phyloP scores from a whole-genome alignment of 2,797 vertebrate genomes.

The Lithobates pipiens region DNA sequence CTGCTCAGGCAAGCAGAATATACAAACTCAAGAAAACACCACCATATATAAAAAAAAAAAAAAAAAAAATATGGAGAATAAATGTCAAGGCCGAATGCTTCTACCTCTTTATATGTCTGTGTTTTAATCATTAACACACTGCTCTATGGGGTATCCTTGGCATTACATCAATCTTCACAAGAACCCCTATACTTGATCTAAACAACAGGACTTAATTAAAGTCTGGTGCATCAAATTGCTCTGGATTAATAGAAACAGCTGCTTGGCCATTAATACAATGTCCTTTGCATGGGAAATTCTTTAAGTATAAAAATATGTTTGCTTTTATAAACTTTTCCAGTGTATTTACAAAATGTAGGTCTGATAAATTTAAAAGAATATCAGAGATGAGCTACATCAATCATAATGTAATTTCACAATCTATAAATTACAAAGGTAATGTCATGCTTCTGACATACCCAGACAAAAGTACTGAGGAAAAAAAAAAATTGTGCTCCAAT shows the following conservation, averaged over 20 bases:
- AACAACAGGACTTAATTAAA: conserved; percentile 60
- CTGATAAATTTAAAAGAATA: not conserved
- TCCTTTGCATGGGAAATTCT: conserved; percentile 32
- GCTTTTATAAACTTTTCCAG: not conserved
- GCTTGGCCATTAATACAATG: conserved; percentile 47
- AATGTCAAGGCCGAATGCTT: not conserved
- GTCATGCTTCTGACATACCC: conserved; percentile 1
- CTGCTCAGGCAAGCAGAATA: not conserved
- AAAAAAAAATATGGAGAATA: not conserved
- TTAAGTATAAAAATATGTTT: conserved; percentile 44
- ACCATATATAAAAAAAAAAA: not conserved
- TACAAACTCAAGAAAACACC: not conserved
- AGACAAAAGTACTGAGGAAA: not conserved
- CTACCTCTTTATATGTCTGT: not conserved
- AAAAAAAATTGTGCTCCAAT: too few relatives aligned
- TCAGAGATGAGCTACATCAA: not conserved
- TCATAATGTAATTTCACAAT: conserved; percentile 1
- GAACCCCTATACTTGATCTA: conserved; percentile 30
- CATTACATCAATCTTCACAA: not conserved
- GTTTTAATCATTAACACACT: conserved; percentile 30
- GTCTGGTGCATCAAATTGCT: conserved; percentile 64
- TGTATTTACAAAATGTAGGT: conserved; percentile 3
- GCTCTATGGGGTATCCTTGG: not conserved
- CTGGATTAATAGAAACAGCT: conserved; percentile 61
- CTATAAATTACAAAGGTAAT: conserved; percentile 15